Evolutionary conservation across 2,888 invertebrate genomes (phyloP), one percentile per base, ranked within the genome.

Genomic region (Heliconius charithonia): DNA sequence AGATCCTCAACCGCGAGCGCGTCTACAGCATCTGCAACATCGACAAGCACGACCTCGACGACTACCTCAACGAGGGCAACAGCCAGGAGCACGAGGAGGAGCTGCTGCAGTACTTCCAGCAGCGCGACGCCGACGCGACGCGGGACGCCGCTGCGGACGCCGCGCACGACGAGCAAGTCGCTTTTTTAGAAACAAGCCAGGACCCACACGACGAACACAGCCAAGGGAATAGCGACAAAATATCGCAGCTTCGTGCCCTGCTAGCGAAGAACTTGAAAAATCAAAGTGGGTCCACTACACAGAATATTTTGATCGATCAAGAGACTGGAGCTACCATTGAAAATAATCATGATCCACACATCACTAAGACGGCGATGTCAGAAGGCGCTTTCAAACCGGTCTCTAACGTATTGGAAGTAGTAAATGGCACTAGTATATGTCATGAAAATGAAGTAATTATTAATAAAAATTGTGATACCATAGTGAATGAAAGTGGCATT

Each of bases 1-100:
- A 95, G 86, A 96, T 96, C 51, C 89, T 96, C 75, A 96, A 96
- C 83, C 93, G 97, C 75, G 97, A 97, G 88, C 95, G 97, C 73
- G 96, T 97, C 45, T 96, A 97, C 84, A 97, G 97, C 89, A 96
- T 97, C 84, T 97, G 97, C 87, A 97, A 97, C 84, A 96, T 97
- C 87, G 97, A 97, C 89, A 97, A 97, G 85, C 97, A 97, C 90
- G 97, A 97, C 82, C 92, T 98, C 82, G 97, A 97, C 89, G 97
- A 97, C 91, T 98, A 97, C 89, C 94, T 98, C 83, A 97, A 97
- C 89, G 97, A 96, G 83, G 97, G 97, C 82, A 93, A 89, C 87
- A 97, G 97, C 87, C 97, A 97, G 86, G 97, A 97, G 87, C 98
- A 98, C 90, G 97, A 97, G 87, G 97, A 97, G 88, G 98, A 98